Evolutionary conservation across 2,888 invertebrate species (phyloP).

Genomic region (Caenorhabditis sulstoni): DNA sequence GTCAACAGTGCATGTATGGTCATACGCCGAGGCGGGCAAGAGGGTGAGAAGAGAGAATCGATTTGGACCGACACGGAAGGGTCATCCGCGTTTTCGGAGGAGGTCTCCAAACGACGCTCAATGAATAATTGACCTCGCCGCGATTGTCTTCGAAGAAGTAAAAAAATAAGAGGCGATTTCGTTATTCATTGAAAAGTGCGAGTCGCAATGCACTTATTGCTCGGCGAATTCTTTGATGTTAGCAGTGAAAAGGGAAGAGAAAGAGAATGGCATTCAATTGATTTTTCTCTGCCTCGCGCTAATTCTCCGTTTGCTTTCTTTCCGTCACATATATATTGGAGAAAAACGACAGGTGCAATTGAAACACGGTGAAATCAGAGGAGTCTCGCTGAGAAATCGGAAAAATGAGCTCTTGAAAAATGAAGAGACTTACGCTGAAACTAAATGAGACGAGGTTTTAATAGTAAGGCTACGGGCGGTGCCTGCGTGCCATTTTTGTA

Average conservation of each 20-base stretch:
- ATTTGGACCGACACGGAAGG: conserved; percentile 24
- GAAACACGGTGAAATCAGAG: neutral
- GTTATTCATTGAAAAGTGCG: conserved; percentile 42
- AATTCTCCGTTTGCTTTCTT: neutral
- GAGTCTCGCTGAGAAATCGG: too few species aligned
- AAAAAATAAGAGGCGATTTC: conserved; percentile 1
- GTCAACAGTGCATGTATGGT: conserved; percentile 59
- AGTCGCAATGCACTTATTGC: conserved; percentile 5
- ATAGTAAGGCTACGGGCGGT: too few species aligned
- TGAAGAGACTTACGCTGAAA: too few species aligned
- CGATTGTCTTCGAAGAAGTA: conserved; percentile 35
- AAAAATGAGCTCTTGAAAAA: too few species aligned
- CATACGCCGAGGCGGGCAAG: conserved; percentile 15
- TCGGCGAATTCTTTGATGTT: neutral
- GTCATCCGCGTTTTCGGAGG: conserved; percentile 33
- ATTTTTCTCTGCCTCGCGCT: conserved; percentile 5
- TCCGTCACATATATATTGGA: neutral
- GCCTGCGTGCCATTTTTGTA: neutral
- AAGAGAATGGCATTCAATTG: conserved; percentile 11
- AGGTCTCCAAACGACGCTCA: conserved; percentile 21
- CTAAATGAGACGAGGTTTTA: too few species aligned
- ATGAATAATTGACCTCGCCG: conserved; percentile 47
- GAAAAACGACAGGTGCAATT: neutral
- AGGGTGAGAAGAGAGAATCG: conserved; percentile 52
- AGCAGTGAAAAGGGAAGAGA: neutral